Evolutionary conservation across 2,888 invertebrate species (phyloP).

Genomic region (Eumerus sabulonum): DNA sequence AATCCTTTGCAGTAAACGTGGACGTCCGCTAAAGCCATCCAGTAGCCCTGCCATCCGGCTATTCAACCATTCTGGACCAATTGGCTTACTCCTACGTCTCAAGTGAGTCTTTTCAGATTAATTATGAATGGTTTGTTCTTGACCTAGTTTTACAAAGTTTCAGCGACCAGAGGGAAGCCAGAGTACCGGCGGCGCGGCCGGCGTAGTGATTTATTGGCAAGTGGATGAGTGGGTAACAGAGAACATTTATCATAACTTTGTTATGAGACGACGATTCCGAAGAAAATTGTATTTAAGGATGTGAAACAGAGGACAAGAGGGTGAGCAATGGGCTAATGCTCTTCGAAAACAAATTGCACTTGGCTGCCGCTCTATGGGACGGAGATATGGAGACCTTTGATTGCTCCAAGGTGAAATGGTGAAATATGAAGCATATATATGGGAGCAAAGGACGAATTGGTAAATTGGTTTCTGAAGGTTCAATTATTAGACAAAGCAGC

Average conservation of each 20-base stretch:
- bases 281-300: slow-evolving; percentile 37
- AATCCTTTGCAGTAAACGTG: slow-evolving; percentile 33
- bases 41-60: too few relatives aligned
- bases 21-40: not conserved
- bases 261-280: slow-evolving; percentile 54
- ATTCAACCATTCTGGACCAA: too few relatives aligned
- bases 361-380: not conserved
- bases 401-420: slow-evolving; percentile 41
- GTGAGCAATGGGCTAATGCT: slow-evolving; percentile 32
- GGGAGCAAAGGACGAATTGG: slow-evolving; percentile 10
- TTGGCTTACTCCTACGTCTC: slow-evolving; percentile 1
- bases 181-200: not conserved
- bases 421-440: not conserved
- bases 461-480: slow-evolving; percentile 13
- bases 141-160: slow-evolving; percentile 28
- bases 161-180: not conserved
- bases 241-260: slow-evolving; percentile 63
- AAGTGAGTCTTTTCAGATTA: slow-evolving; percentile 53
- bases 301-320: not conserved
- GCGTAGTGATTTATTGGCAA: slow-evolving; percentile 54
- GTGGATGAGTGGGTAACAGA: slow-evolving; percentile 52
- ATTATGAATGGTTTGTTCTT: slow-evolving; percentile 59
- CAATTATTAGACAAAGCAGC: slow-evolving; percentile 15
- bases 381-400: slow-evolving; percentile 22
- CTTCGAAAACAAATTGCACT: slow-evolving; percentile 45